Base-by-base conservation (phyloP, 2,113 vertebrate genomes). In the Cyprinodon tularosa region DNA sequence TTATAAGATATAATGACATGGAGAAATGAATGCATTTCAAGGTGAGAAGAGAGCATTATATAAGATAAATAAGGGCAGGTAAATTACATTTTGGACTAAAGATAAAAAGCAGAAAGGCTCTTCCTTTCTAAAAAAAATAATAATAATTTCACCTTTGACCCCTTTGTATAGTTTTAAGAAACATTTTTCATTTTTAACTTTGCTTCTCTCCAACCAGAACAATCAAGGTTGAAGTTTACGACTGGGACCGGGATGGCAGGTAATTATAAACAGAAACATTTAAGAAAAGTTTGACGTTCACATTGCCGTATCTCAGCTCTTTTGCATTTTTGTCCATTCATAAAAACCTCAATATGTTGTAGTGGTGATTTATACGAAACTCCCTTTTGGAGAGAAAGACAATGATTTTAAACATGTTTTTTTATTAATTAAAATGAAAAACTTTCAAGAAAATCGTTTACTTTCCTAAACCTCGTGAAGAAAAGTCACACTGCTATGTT, bases 231-330 rank as follows among this genome's bases (percentile, higher is more conserved):
- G 96, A 98, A 86, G 96, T 97, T 38, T 97, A 97, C 72, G 96
- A 98, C 84, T 98, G 96, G 96, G 96, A 98, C 89, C 94, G 96
- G 95, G 96, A 98, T 71, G 96, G 96, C 92, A 95, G 96, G 96
- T 98, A 96, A 22, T 20, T 53, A 36, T 10, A 10, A 42, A 42
- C 3, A 17, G 3, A 40, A 5, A 45, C 44, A 45, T 45, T 7
- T 9, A 20, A 8, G 50, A 57, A 57, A 2, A 3, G 50, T n/a
- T 6, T 57, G 9, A 20, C 3, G 17, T 57, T 57, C 50, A 20
- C 7, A n/a, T n/a, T 48, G 10, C 13, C 3, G 12, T 45, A 11
- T 45, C 44, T 45, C 9, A 45, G 44, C 44, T 45, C 9, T 45
- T 45, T 45, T 45, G 44, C 11, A 45, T 45, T 45, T 29, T 45